These are phyloP conservation scores for Gallinago undulata DNA, from an alignment of 2,113 vertebrate genomes.

Conservation along the genomic window DNA sequence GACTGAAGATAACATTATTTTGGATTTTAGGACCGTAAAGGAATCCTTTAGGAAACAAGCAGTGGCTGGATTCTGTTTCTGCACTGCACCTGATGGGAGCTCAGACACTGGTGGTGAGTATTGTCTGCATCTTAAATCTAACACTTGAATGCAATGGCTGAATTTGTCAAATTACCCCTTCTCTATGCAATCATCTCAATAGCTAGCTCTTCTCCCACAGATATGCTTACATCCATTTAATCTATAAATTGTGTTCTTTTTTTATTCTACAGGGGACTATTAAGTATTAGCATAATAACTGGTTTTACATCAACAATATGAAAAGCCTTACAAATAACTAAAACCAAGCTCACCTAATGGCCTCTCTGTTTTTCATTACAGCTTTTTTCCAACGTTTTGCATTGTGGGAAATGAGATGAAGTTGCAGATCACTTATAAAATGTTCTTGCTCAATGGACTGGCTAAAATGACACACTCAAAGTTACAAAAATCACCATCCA, in stretches of 20 bases:
- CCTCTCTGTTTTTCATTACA: background rate
- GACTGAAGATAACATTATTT: background rate
- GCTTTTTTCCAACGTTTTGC: background rate
- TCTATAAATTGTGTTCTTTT: background rate
- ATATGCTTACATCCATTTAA: background rate
- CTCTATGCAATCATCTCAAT: background rate
- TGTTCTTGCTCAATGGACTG: background rate
- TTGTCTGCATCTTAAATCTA: background rate
- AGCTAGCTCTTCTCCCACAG: background rate
- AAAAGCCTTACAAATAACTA: background rate
- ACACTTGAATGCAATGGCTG: background rate
- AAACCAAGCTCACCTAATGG: background rate
- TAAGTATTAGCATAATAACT: background rate
- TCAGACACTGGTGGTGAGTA: background rate
- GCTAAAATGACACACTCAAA: background rate
- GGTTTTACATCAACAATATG: background rate
- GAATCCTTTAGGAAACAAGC: background rate
- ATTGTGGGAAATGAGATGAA: background rate
- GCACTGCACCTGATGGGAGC: background rate
- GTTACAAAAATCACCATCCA: background rate
- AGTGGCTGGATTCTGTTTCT: background rate
- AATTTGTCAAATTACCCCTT: background rate
- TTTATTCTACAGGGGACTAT: background rate
- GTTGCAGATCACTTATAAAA: conserved; percentile 11
- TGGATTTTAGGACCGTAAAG: background rate